A percentile compares a stretch with the other conserved stretches of the same genome.
phyloP scores from a whole-genome alignment of 1,140 invertebrate species.

The Calosoma granatense region DNA sequence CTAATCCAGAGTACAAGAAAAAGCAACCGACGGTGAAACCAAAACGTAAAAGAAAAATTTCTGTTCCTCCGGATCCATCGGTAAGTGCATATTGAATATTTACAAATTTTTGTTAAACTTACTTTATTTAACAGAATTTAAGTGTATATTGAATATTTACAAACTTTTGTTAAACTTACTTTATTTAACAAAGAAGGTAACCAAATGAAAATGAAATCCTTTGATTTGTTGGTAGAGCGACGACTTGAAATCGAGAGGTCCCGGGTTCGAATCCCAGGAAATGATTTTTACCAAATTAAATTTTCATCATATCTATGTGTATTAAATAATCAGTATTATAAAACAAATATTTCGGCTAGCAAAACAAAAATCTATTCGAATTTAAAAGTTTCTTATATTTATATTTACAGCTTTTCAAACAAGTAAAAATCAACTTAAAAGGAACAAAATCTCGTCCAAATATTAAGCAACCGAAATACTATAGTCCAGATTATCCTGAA shows the following conservation, averaged over 20 bases:
- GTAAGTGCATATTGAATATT: not conserved
- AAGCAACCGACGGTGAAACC: not conserved
- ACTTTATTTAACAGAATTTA: not conserved
- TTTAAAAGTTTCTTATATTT: too few species aligned
- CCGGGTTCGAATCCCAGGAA: too few species aligned
- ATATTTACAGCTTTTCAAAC: not conserved
- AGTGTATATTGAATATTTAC: not conserved
- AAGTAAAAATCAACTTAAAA: conserved; percentile 15
- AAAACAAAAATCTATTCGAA: too few species aligned
- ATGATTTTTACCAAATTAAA: too few species aligned
- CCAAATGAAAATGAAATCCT: too few species aligned
- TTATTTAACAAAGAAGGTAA: too few species aligned
- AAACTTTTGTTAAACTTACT: not conserved
- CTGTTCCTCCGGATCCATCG: not conserved
- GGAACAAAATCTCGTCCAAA: conserved; percentile 29
- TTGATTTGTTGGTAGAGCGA: too few species aligned
- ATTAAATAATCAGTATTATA: too few species aligned
- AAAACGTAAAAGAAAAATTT: not conserved
- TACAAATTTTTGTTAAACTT: not conserved
- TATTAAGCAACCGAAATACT: conserved; percentile 29
- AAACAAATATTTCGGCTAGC: too few species aligned
- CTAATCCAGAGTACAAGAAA: not conserved
- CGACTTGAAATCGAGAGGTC: too few species aligned
- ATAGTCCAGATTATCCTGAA: conserved; percentile 21
- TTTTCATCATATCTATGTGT: too few species aligned